Evolutionary conservation across 2,113 vertebrate species (phyloP).

Genomic region (Channa maculata): DNA sequence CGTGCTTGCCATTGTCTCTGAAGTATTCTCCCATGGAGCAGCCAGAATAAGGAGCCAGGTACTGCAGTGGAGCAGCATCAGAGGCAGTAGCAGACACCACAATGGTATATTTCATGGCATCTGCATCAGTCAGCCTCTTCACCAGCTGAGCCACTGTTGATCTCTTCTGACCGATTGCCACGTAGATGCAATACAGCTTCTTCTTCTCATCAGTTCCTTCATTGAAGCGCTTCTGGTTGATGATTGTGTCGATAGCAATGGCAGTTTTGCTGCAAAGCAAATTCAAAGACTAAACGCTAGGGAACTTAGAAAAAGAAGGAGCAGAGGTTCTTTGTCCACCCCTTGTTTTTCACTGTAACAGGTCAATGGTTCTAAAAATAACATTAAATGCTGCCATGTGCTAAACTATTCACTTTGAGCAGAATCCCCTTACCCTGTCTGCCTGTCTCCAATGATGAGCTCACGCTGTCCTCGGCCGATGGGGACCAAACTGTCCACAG

Average conservation of each 20-base stretch:
- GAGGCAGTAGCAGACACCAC: conserved; percentile 98
- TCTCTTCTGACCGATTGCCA: conserved; percentile 97
- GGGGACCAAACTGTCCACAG: conserved; percentile 97
- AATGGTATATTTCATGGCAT: conserved; percentile 98
- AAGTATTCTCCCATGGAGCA: conserved; percentile 99
- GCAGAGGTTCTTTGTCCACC: no score
- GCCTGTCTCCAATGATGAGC: conserved; percentile 97
- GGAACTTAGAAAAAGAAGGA: not conserved
- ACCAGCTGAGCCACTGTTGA: conserved; percentile 98
- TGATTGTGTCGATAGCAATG: conserved; percentile 97
- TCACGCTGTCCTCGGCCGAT: conserved; percentile 98
- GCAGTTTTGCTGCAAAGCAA: conserved; percentile 90
- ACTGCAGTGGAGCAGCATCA: conserved; percentile 96
- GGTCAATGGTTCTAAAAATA: not conserved
- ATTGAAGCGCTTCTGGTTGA: conserved; percentile 98
- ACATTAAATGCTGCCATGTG: not conserved
- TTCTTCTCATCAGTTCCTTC: conserved; percentile 97
- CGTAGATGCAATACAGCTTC: conserved; percentile 98
- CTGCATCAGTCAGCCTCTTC: conserved; percentile 94
- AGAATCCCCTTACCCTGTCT: conserved; percentile 88
- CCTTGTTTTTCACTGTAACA: no score
- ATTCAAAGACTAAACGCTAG: not conserved
- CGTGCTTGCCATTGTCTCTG: conserved; percentile 97
- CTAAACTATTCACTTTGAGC: conserved; percentile 37
- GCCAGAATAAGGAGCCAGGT: conserved; percentile 96